Base-by-base conservation (phyloP, 2,113 vertebrate genomes). In the Gavialis gangeticus region DNA sequence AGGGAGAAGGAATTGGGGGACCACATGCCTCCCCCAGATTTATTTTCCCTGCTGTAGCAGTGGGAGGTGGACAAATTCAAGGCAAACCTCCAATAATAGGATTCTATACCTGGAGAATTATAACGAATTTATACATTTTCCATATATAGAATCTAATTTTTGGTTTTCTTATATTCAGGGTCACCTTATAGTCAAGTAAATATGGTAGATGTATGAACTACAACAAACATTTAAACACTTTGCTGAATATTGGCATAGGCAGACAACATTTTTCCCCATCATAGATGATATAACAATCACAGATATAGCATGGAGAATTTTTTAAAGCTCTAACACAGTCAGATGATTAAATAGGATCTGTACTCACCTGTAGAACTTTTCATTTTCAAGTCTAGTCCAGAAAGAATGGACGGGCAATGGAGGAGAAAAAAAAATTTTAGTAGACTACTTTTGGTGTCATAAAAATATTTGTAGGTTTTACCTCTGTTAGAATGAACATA, bases 331-430 rank as follows among this genome's bases (percentile, higher is more conserved):
- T 79, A n/a, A 77, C 4, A 75, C 10, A 90, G 8, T 58, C 6
- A 81, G 4, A 60, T 21, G 24, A 4, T 83, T n/a, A 59, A 75
- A 27, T 75, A 82, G 34, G 30, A 46, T 5, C 21, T 56, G 25
- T 64, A 94, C 91, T 96, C 58, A 97, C 85, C 88, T 78, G 60
- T 57, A n/a, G 85, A 93, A 59, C 83, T 96, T 84, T 94, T 96
- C 64, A 73, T 94, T 95, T 95, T 93, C 88, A 97, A 64, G 76
- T 93, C 95, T 97, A 85, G 81, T 81, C 55, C 16, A 67, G 54
- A 73, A 63, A 82, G 19, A 11, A 82, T 6, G 2, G 7, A 71
- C 10, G 83, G 27, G 34, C 37, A 84, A 86, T 2, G 14, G 58
- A 73, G 13, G 18, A 54, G 10, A 75, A 58, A 86, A 80, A 86